Conservation (phyloP, 2,888 invertebrate genomes). For the Gibbula magus region DNA sequence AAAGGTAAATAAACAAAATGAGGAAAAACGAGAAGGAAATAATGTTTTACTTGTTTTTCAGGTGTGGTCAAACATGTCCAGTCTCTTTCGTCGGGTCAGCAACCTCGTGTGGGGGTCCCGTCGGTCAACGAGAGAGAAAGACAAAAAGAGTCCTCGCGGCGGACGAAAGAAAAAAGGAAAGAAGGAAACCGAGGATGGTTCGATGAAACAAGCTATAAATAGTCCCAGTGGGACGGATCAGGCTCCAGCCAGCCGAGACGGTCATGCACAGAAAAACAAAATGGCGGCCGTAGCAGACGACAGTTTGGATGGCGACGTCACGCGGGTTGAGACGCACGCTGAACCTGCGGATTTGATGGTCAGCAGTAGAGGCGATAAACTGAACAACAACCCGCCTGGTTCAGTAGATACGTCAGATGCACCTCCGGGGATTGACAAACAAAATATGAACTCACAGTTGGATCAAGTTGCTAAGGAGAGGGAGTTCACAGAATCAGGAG, state of each 20-base stretch:
- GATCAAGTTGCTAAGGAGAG: constrained; percentile 4
- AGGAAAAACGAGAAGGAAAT: too few species aligned
- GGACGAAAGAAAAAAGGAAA: constrained; percentile 9
- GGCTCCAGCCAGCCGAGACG: not conserved
- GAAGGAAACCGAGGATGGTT: constrained; percentile 24
- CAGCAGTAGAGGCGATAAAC: not conserved
- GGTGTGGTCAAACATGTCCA: constrained; percentile 23
- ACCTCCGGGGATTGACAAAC: not conserved
- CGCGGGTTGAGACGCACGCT: not conserved
- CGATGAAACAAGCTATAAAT: not conserved
- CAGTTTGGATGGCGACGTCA: not conserved
- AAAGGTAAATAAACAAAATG: too few species aligned
- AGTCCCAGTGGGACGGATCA: not conserved
- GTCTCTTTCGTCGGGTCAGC: constrained; percentile 17
- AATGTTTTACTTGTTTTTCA: not conserved
- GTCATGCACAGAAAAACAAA: not conserved
- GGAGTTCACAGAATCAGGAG: constrained; percentile 5
- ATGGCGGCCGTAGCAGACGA: constrained; percentile 19
- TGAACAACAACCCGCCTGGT: not conserved
- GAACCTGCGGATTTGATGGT: not conserved
- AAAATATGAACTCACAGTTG: not conserved
- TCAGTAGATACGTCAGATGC: not conserved
- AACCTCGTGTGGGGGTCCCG: constrained; percentile 10
- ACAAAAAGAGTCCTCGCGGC: constrained; percentile 11
- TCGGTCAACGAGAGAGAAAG: constrained; percentile 5